Percentiles rank a stretch among this genome's conserved stretches.
Evolutionary conservation across 2,888 invertebrate genomes (phyloP).

Genomic region (Ctena decussata): DNA sequence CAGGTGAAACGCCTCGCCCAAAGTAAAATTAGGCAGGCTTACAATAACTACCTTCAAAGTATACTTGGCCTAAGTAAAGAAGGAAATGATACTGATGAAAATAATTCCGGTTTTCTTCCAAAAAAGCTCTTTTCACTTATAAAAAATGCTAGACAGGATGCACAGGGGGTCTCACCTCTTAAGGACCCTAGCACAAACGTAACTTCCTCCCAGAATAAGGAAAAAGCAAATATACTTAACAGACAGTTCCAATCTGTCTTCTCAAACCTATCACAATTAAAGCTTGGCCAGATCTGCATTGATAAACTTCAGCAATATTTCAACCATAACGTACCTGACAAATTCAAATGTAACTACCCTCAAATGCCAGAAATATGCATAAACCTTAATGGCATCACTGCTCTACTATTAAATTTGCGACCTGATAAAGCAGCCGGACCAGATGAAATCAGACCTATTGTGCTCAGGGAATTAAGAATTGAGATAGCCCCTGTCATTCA

Average conservation of each 20-base stretch:
- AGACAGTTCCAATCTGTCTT: not conserved
- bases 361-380: not conserved
- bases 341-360: not conserved
- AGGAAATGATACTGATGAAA: not conserved
- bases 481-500: not conserved
- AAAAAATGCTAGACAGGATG: not conserved
- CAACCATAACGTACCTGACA: not conserved
- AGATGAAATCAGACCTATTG: not conserved
- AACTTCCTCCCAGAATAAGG: not conserved
- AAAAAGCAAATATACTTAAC: not conserved
- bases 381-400: not conserved
- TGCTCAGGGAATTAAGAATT: not conserved
- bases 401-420: not conserved
- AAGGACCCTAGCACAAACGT: not conserved
- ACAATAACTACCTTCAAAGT: not conserved
- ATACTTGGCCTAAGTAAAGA: not conserved
- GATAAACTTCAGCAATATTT: not conserved
- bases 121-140: not conserved
- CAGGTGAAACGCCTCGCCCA: not conserved
- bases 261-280: not conserved
- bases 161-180: not conserved
- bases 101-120: not conserved
- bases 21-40: not conserved
- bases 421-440: not conserved
- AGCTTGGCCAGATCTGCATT: not conserved